Evolutionary conservation across 2,888 invertebrate genomes (phyloP), one percentile per base, ranked within the genome.

Genomic region (Caenorhabditis sp.): DNA sequence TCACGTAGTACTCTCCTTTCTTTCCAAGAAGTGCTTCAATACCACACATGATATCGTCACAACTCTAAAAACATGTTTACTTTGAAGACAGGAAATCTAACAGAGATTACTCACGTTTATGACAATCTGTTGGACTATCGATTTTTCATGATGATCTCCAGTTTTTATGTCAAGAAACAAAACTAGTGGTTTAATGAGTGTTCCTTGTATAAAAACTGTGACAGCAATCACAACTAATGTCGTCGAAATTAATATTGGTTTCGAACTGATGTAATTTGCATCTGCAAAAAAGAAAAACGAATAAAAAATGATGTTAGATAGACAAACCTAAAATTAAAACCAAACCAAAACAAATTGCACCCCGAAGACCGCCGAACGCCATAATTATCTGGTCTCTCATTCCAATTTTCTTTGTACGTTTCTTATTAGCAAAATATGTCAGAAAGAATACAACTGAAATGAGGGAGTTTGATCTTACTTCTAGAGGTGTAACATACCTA

Each of bases 191-290:
- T 97, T 97, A 86, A 97, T 97, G n/a, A 97, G 95, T 84, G 97
- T 96, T 73, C 97, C 97, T 91, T 97, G 97, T 86, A 97, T 91
- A 89, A 99, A 97, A n/a, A 97, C 97, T 2, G 99, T 97, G 90
- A 97, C 97, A 89, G 97, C 95, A 84, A 99, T 94, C 79, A 97
- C 95, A 59, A 95, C 93, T 86, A 97, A 94, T 1, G 97, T 97
- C 1, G 97, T 95, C 24, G 97, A 97, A 79, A 96, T 93, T 89
- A 97, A 95, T 93, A 97, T 95, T n/a, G 93, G 93, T 88, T 95
- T 95, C 63, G 93, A 91, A 71, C 93, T 92, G 66, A 97, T 93
- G 78, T 93, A 91, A 67, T 92, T 91, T 5, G 57, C 57, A 58
- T 77, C 80, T 23, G 6, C 14, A 21, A 57, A 23, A 21, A 2